Evolutionary conservation across 2,888 invertebrate species (phyloP), one percentile per base, ranked within the genome.

Genomic region (Drosophila melanocephala): DNA sequence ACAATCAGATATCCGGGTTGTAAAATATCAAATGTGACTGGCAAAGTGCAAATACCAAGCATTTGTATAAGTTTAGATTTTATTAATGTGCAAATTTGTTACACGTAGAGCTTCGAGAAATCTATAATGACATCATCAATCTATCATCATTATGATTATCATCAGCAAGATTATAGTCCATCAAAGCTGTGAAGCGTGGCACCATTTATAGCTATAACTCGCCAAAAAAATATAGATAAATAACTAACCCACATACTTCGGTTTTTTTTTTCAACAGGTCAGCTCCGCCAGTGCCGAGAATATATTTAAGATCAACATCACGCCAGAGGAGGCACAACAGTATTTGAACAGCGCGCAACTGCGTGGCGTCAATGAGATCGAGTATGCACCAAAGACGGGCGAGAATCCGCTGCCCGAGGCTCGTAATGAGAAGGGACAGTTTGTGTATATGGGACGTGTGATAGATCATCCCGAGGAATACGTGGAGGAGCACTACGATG

Each of bases 401-500:
- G 94, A 94, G 61, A 94, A 94, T 70, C 94, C 94, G 0, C 85
- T 95, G 39, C 93, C 95, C 39, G 92, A 92, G 64, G 86, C 92
- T 3, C 91, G 92, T 73, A 92, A 93, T 70, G 93, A 92, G 61
- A 90, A 92, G 39, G 93, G 93, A 2, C 87, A 93, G 33, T 91
- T 91, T 39, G 92, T 93, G 9, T 94, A 94, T 69, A 92, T 94
- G 92, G 95, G 95, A 30, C 93, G 94, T n/a, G 95, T 95, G 86
- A 95, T 95, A 70, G 94, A 95, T 53, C 95, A 96, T 91, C 95
- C 95, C 2, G 95, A 95, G 9, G 95, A 96, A 52, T 96, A 95
- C 74, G 94, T 95, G 50, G 96, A 96, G 92, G 96, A 96, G 92
- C 95, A 96, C 12, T 96, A 96, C 92, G 94, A 95, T 74, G 96